Evolutionary conservation across 1,140 invertebrate genomes (phyloP).

Genomic region (Drosophila sp.): DNA sequence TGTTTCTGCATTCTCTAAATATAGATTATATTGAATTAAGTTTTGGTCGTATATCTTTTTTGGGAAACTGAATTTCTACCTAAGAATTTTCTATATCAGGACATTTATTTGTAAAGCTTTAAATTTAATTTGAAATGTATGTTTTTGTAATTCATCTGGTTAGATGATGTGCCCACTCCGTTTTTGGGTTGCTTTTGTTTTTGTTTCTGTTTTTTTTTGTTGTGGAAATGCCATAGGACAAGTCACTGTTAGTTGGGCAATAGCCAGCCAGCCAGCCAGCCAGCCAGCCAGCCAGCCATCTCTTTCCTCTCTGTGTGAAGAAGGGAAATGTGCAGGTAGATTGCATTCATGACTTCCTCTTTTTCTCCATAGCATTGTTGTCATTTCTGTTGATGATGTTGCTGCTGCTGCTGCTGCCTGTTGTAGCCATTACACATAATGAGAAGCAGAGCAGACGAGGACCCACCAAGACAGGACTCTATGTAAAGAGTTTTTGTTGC

Average conservation of each 20-base stretch:
- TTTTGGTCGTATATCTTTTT: no score
- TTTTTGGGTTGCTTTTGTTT: conserved; percentile 6
- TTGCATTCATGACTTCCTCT: conserved; percentile 74
- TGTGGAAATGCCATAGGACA: conserved; percentile 38
- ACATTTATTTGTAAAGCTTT: conserved; percentile 12
- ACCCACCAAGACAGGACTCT: conserved; percentile 26
- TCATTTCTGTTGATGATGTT: conserved; percentile 38
- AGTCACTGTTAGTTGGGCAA: conserved; percentile 38
- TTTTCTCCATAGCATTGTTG: conserved; percentile 58
- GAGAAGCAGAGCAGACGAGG: conserved; percentile 48
- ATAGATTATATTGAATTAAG: no score
- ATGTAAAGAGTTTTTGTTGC: conserved; percentile 76
- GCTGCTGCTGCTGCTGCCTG: conserved; percentile 45
- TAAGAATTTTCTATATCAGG: neutral
- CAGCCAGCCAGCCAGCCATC: neutral
- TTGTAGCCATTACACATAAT: conserved; percentile 75
- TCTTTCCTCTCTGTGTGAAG: conserved; percentile 40
- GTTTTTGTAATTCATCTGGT: conserved; percentile 17
- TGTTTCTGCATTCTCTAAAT: no score
- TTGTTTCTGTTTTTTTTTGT: conserved; percentile 32
- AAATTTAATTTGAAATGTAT: conserved; percentile 9
- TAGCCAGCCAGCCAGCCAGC: conserved; percentile 26
- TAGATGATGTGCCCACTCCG: neutral
- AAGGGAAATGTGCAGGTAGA: conserved; percentile 65
- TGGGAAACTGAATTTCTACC: neutral